These are phyloP conservation scores for Pantherophis alleghaniensis DNA, from an alignment of 2,797 vertebrate species.

Conservation along the genomic window DNA sequence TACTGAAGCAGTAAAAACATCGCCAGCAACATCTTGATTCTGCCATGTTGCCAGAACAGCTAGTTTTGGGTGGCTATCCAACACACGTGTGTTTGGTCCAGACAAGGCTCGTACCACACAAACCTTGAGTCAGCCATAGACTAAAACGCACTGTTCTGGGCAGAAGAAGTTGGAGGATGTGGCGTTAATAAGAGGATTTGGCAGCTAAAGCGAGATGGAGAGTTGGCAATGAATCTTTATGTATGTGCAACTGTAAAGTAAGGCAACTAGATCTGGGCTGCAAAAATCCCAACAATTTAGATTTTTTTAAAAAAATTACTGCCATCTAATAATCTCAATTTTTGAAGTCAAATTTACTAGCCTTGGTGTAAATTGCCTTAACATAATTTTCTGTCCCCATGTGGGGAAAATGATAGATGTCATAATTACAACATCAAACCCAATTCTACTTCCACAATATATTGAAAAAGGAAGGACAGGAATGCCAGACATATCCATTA, in stretches of 20 bases:
- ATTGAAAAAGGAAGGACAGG: background rate
- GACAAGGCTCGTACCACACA: background rate
- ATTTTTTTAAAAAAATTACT: background rate
- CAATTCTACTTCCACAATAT: background rate
- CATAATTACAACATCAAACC: background rate
- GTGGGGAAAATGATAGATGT: background rate
- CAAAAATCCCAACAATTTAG: background rate
- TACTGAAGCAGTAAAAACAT: background rate
- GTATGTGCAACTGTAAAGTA: background rate
- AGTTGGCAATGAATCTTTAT: background rate
- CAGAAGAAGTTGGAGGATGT: background rate
- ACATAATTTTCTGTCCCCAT: background rate
- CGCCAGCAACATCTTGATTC: background rate
- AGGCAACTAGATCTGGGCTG: background rate
- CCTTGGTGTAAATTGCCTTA: background rate
- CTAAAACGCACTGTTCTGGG: background rate
- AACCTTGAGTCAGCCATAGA: background rate
- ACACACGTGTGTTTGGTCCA: background rate
- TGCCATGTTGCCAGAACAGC: background rate
- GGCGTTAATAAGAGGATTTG: background rate
- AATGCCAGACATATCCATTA: background rate
- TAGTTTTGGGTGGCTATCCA: background rate
- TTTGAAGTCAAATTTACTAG: background rate
- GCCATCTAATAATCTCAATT: background rate
- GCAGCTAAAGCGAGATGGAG: background rate